phyloP scores from a whole-genome alignment of 2,113 vertebrate species.

The Pteropus alecto region DNA sequence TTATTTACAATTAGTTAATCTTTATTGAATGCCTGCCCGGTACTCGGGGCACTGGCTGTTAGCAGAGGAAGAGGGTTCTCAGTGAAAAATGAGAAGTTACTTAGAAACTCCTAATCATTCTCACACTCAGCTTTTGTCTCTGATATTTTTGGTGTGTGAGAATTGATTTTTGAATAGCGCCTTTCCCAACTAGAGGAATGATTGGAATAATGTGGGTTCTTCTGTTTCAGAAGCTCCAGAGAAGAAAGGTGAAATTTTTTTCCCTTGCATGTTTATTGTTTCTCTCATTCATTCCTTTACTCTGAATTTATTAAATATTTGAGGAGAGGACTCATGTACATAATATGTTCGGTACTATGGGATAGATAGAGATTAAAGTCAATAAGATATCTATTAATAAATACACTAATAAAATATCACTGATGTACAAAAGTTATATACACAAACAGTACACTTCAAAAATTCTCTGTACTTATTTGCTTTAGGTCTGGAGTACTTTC shows the following conservation, averaged over 20 bases:
- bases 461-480: background rate
- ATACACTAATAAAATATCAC: background rate
- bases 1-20: background rate
- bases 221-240: background rate
- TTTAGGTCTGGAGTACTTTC: background rate
- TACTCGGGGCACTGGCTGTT: background rate
- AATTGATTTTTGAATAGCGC: background rate
- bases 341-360: background rate
- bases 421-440: background rate
- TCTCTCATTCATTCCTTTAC: background rate
- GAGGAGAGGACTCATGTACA: background rate
- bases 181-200: background rate
- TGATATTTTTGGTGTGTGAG: background rate
- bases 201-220: background rate
- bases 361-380: background rate
- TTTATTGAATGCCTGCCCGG: background rate
- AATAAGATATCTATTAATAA: background rate
- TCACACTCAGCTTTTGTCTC: background rate
- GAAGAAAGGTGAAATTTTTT: background rate
- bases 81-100: background rate
- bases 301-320: background rate
- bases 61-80: background rate
- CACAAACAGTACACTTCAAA: background rate
- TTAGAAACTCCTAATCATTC: background rate
- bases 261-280: background rate